A percentile compares a stretch with the other conserved stretches of the same genome.
These are phyloP conservation scores for Salarias fasciatus DNA, from an alignment of 2,797 vertebrate genomes.

Conservation along the genomic window DNA sequence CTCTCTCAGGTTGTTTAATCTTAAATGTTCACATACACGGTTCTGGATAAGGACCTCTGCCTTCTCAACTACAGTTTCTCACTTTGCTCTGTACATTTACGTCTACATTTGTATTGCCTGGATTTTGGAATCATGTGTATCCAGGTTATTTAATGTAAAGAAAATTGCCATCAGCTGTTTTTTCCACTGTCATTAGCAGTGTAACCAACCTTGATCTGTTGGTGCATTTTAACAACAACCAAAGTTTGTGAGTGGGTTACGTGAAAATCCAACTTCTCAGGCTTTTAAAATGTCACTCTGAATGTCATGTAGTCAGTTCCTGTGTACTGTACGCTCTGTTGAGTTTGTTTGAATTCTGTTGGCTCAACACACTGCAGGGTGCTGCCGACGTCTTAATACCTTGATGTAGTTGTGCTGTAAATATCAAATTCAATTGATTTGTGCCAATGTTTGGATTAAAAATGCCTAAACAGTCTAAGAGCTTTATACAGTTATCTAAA, in stretches of 20 bases:
- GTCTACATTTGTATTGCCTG: conserved; percentile 70
- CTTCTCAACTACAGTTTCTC: conserved; percentile 69
- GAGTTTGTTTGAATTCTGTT: conserved; percentile 16
- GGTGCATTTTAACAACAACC: conserved; percentile 73
- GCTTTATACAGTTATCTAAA: conserved; percentile 57
- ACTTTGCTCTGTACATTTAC: conserved; percentile 55
- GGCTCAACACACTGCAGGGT: conserved; percentile 6
- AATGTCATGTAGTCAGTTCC: conserved; percentile 67
- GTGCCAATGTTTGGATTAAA: conserved; percentile 59
- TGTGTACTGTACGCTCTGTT: conserved; percentile 36
- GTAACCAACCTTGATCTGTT: conserved; percentile 60
- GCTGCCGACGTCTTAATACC: conserved; percentile 46
- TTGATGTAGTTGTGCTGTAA: conserved; percentile 41
- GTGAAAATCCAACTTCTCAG: conserved; percentile 73
- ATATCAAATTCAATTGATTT: conserved; percentile 40
- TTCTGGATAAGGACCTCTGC: conserved; percentile 72
- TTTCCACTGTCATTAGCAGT: conserved; percentile 36
- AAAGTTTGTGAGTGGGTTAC: conserved; percentile 71
- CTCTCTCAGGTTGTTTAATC: conserved; percentile 25
- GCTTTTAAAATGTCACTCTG: conserved; percentile 65
- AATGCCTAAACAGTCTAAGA: conserved; percentile 44
- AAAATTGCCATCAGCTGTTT: background rate
- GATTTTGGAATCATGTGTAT: conserved; percentile 54
- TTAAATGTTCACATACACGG: conserved; percentile 26
- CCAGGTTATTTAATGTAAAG: conserved; percentile 25